Evolutionary conservation across 2,113 vertebrate genomes (phyloP), one percentile per base, ranked within the genome.

Genomic region (Salvelinus namaycush): DNA sequence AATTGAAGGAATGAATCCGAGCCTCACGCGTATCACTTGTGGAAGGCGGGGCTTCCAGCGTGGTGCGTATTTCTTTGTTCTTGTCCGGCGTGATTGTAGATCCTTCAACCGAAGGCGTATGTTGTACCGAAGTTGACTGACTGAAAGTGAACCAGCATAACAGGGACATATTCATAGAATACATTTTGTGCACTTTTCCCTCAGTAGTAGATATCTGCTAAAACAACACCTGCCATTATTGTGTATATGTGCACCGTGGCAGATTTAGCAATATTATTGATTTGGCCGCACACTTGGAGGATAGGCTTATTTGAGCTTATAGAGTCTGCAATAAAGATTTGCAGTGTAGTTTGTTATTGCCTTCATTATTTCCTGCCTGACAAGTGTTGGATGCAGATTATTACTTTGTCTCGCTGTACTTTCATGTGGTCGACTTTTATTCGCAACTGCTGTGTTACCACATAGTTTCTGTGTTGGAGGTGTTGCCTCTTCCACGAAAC

Each of bases 361-460:
- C 81, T 44, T 67, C 51, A 14, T 14, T 60, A 3, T 13, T 62
- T 22, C 8, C 49, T 76, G 68, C 80, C 76, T 78, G 76, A 82
- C 77, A 78, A 68, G 75, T 75, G 71, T 76, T 51, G 14, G 9
- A 44, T 44, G 39, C 65, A 67, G 29, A 86, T 88, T 83, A 87
- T 87, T 84, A 76, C 76, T 86, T 87, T 81, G 84, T 75, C 79
- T 86, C 77, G 82, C 70, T 87, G 60, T 76, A 59, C 65, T 69
- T 34, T 48, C 74, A 20, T 76, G 26, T 27, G 48, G 48, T 72
- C 65, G 60, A 65, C 72, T 87, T 75, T 71, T 67, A 79, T 78
- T 84, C 59, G 3, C 20, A 7, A 16, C 22, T n/a, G 9, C 39
- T 44, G 39, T 9, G 9, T 44, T 44, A 44, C 16, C 24, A 26